Evolutionary conservation across 2,888 invertebrate species (phyloP).

Genomic region (Erebia aethiops): DNA sequence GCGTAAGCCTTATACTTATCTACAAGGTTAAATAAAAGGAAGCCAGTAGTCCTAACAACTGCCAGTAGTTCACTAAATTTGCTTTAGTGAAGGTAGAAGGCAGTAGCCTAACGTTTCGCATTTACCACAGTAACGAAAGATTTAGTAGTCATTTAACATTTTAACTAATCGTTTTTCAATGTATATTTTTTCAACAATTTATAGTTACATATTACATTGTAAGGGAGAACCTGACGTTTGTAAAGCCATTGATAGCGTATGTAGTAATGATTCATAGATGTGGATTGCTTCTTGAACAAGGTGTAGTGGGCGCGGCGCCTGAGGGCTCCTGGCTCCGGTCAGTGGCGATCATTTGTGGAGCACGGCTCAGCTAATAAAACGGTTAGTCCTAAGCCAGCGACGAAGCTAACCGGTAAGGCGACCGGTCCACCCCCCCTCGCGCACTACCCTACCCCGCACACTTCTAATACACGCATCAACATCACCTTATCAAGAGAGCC

Average conservation of each 20-base stretch:
- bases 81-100: too few species aligned
- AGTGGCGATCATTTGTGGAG: constrained; percentile 75
- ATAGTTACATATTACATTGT: too few species aligned
- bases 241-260: constrained; percentile 36
- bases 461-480: constrained; percentile 76
- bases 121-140: too few species aligned
- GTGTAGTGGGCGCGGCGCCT: constrained; percentile 49
- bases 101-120: too few species aligned
- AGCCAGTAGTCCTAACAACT: neutral
- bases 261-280: constrained; percentile 29
- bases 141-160: too few species aligned
- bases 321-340: constrained; percentile 54
- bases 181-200: too few species aligned
- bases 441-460: constrained; percentile 53
- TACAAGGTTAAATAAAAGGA: constrained; percentile 21
- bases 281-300: constrained; percentile 45
- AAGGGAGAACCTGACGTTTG: constrained; percentile 18
- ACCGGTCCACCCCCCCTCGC: constrained; percentile 71
- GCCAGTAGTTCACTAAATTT: neutral
- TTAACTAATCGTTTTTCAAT: too few species aligned
- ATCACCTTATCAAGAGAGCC: constrained; percentile 72
- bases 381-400: constrained; percentile 73
- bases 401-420: constrained; percentile 76
- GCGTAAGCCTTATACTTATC: neutral
- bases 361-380: constrained; percentile 80